These are phyloP conservation scores for Tricholaema leucomelas DNA, from an alignment of 2,113 vertebrate species.

Conservation along the genomic window DNA sequence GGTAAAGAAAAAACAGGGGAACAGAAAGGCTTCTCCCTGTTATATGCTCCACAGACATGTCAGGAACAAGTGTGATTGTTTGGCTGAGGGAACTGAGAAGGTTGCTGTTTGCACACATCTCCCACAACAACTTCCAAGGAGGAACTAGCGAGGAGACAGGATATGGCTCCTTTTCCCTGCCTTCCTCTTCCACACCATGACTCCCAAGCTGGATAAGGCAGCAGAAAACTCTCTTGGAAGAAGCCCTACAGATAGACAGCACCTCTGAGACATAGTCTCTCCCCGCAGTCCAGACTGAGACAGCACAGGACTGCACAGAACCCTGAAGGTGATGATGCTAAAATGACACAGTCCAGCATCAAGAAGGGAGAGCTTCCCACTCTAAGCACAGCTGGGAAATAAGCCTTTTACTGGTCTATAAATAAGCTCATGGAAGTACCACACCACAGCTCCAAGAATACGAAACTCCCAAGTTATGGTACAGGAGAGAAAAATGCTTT, in stretches of 20 bases:
- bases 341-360: neutral
- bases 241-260: neutral
- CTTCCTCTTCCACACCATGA: conserved; percentile 31
- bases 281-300: neutral
- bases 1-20: neutral
- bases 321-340: neutral
- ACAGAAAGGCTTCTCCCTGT: neutral
- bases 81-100: neutral
- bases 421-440: conserved; percentile 5
- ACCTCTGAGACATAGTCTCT: neutral
- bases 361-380: neutral
- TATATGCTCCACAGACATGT: neutral
- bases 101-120: neutral
- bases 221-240: conserved; percentile 6
- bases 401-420: conserved; percentile 22
- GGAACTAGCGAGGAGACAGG: neutral
- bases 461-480: neutral
- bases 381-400: conserved; percentile 1
- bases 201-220: neutral
- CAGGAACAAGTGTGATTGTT: neutral
- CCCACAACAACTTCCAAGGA: conserved; percentile 17
- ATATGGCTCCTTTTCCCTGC: conserved; percentile 6
- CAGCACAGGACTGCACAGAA: conserved; percentile 6
- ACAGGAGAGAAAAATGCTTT: conserved; percentile 4
- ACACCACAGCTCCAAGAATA: neutral